Evolutionary conservation across 2,797 vertebrate genomes (phyloP).

Genomic region (Toxotes lorentzi): DNA sequence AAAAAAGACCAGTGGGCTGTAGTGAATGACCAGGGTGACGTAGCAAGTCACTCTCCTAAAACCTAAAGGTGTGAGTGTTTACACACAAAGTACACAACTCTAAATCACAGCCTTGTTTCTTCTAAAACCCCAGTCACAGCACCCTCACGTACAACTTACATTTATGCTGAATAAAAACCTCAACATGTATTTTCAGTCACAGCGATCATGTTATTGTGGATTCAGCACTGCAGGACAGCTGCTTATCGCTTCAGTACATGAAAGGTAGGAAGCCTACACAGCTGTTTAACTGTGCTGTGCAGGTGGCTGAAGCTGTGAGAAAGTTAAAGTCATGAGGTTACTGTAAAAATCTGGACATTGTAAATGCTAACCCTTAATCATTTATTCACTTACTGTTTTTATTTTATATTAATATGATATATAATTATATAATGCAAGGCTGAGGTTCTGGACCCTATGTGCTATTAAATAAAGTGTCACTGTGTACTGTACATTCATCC

Average conservation of each 20-base stretch:
- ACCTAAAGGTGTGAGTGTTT: not conserved
- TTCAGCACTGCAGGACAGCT: not conserved
- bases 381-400: not conserved
- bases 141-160: not conserved
- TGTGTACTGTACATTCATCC: not conserved
- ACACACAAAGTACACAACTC: not conserved
- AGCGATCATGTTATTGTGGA: not conserved
- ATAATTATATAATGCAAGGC: not conserved
- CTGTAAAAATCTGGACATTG: not conserved
- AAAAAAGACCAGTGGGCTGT: slow-evolving; percentile 5
- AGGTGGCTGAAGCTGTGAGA: slow-evolving; percentile 1
- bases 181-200: not conserved
- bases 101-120: not conserved
- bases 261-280: not conserved
- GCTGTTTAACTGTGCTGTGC: not conserved
- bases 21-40: not conserved
- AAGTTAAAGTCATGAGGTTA: not conserved
- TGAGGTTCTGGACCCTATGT: not conserved
- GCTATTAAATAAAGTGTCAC: not conserved
- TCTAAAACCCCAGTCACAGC: fast-evolving
- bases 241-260: not conserved
- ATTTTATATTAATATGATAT: not conserved
- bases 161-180: not conserved
- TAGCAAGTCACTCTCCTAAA: not conserved
- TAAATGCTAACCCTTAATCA: not conserved